Evolutionary conservation across 2,113 vertebrate genomes (phyloP).

Genomic region (Marcusenius ussheri): DNA sequence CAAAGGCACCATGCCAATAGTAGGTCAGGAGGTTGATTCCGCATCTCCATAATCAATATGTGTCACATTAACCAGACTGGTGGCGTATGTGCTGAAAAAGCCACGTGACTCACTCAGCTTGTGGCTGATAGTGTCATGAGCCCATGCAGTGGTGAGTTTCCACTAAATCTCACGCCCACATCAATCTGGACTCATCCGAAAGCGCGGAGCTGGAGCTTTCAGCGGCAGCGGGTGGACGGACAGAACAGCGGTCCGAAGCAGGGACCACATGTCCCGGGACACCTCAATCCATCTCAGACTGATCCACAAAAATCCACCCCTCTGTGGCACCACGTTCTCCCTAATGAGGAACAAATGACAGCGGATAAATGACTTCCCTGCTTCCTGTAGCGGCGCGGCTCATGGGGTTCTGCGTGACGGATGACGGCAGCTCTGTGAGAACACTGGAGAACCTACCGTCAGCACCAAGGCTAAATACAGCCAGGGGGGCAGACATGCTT

Average conservation of each 20-base stretch:
- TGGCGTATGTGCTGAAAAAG: constrained; percentile 1
- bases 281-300: constrained; percentile 1
- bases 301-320: not conserved
- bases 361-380: constrained; percentile 13
- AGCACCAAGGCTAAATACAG: not conserved
- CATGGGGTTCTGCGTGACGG: not conserved
- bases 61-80: not conserved
- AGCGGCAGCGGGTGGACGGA: not conserved
- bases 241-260: not conserved
- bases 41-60: constrained; percentile 1
- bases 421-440: not conserved
- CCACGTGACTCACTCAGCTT: not conserved
- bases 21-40: constrained; percentile 16
- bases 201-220: not conserved
- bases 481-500: not conserved
- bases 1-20: not conserved
- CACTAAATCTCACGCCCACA: constrained; percentile 4
- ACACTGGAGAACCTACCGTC: not conserved
- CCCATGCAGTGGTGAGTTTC: constrained; percentile 2
- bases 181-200: constrained; percentile 7
- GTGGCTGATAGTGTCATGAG: constrained; percentile 19
- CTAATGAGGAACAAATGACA: constrained; percentile 17
- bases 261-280: not conserved
- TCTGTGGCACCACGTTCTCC: constrained; percentile 7
- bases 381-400: constrained; percentile 4